Conservation (phyloP, 2,888 invertebrate species). For the Pseudococcus jackbeardsleyi region DNA sequence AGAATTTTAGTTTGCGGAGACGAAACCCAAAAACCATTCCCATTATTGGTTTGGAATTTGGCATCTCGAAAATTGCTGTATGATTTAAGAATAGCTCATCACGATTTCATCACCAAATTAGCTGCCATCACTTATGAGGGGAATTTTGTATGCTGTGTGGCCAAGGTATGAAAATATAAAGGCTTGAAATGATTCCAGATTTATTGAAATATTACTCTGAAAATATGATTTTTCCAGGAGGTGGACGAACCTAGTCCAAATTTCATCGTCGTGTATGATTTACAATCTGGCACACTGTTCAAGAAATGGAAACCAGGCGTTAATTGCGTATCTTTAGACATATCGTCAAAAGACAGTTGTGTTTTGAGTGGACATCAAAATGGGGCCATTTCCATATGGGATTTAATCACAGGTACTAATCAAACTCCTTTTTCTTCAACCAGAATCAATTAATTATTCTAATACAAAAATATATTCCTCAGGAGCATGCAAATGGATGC, state of each 20-base stretch:
- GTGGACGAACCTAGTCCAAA: constrained; percentile 85
- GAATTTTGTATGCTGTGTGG: constrained; percentile 73
- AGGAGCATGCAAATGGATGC: constrained; percentile 84
- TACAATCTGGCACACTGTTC: constrained; percentile 90
- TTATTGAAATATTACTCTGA: no score
- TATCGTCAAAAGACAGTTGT: constrained; percentile 85
- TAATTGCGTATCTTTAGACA: constrained; percentile 86
- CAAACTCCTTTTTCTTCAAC: constrained; percentile 68
- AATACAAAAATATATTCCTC: neutral
- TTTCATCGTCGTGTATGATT: constrained; percentile 91
- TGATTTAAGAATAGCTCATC: constrained; percentile 89
- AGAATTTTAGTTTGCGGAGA: constrained; percentile 90
- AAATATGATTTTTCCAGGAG: constrained; percentile 70
- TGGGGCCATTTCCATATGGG: constrained; percentile 87
- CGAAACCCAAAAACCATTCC: constrained; percentile 93
- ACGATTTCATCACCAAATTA: constrained; percentile 87
- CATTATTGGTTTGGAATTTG: constrained; percentile 89
- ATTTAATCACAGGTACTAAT: constrained; percentile 75
- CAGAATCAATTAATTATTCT: neutral
- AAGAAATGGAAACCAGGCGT: constrained; percentile 92
- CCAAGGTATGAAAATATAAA: constrained; percentile 70
- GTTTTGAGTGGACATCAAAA: constrained; percentile 88
- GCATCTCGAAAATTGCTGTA: constrained; percentile 86
- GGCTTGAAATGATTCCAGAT: no score
- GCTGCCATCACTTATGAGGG: constrained; percentile 90